phyloP scores from a whole-genome alignment of 2,113 vertebrate genomes.

The Athene noctua region DNA sequence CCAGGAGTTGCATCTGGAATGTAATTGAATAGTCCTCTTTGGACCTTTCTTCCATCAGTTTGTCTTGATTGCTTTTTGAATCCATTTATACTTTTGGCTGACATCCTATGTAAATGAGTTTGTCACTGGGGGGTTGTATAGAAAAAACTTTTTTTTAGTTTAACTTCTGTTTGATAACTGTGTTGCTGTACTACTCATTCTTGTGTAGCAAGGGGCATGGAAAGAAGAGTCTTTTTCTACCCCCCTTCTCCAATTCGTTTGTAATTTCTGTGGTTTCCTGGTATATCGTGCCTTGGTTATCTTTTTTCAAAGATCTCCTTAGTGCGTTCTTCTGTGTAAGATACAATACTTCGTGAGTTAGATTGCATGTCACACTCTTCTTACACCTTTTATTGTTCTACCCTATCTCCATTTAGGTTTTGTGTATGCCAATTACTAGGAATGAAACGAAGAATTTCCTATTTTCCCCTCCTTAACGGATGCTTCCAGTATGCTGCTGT shows the following conservation, averaged over 20 bases:
- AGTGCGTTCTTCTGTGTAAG: neutral
- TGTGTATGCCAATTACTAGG: neutral
- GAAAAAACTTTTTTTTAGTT: neutral
- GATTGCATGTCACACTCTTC: neutral
- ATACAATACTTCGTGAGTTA: neutral
- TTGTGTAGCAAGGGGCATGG: neutral
- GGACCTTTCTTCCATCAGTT: neutral
- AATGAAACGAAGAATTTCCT: neutral
- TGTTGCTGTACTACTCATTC: neutral
- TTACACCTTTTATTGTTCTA: neutral
- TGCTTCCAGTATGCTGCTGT: neutral
- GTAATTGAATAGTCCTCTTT: neutral
- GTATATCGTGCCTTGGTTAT: neutral
- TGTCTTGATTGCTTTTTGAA: neutral
- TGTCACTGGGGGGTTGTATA: neutral
- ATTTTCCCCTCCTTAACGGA: neutral
- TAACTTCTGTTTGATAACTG: neutral
- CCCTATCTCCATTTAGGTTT: neutral
- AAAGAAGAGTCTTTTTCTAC: neutral
- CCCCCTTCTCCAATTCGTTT: neutral
- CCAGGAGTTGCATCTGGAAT: slow-evolving; percentile 25
- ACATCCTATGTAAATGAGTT: neutral
- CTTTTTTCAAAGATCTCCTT: neutral
- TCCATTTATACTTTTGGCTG: neutral
- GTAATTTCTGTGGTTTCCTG: neutral